Conservation (phyloP, 2,113 vertebrate species). For the Cottus gobio region DNA sequence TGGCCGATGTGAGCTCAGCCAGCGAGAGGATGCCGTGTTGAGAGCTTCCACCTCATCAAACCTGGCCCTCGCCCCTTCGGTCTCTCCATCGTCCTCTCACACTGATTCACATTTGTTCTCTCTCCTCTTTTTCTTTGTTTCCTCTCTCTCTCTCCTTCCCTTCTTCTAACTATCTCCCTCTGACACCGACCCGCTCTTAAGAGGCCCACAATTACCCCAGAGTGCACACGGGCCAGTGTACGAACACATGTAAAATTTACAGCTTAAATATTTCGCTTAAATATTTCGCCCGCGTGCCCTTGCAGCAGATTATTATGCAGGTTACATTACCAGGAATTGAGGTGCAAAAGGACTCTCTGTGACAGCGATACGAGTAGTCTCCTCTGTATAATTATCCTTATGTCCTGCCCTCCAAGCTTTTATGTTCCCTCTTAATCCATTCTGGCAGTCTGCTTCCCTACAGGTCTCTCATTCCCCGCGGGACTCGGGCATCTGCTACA, state of each 20-base stretch:
- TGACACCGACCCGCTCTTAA: neutral
- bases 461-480: conserved; percentile 13
- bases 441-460: conserved; percentile 37
- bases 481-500: conserved; percentile 25
- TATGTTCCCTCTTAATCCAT: conserved; percentile 46
- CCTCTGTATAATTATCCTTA: conserved; percentile 51
- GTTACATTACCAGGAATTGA: conserved; percentile 25
- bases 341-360: conserved; percentile 23
- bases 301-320: conserved; percentile 28
- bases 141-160: neutral
- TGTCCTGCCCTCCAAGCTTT: conserved; percentile 46
- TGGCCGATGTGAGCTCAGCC: conserved; percentile 55
- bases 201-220: neutral
- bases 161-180: neutral
- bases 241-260: conserved; percentile 38
- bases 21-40: conserved; percentile 62
- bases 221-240: neutral
- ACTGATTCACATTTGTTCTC: conserved; percentile 49
- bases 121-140: conserved; percentile 26
- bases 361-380: conserved; percentile 42
- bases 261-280: no score
- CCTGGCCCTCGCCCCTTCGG: conserved; percentile 58
- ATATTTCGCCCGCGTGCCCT: no score
- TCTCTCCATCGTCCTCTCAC: conserved; percentile 55
- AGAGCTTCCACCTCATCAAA: conserved; percentile 75